A percentile compares a stretch with the other conserved stretches of the same genome.
Conservation (phyloP, 1,140 invertebrate genomes). For the Brachionus asplanchnoidis region DNA sequence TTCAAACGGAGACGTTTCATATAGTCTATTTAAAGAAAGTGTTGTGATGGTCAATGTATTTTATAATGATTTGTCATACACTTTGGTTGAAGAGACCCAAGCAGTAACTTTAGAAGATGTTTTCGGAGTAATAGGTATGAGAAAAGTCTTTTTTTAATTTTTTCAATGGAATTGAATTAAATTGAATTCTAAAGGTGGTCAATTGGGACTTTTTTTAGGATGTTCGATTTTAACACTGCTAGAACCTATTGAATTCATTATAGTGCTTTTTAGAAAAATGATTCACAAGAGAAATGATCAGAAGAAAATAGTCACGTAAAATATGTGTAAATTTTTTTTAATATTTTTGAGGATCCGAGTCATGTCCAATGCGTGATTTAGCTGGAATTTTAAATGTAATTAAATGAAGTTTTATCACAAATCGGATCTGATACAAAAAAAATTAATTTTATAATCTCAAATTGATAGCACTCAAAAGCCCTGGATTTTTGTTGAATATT, state of each 20-base stretch:
- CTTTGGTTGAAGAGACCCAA: background rate
- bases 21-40: background rate
- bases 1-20: background rate
- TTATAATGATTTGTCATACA: conserved; percentile 1
- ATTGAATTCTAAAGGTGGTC: background rate
- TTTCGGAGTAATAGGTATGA: background rate
- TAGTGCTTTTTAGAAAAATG: background rate
- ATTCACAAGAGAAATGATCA: background rate
- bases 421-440: no score
- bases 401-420: background rate
- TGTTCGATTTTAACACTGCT: background rate
- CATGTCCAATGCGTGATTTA: background rate
- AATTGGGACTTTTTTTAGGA: conserved; percentile 16
- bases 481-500: no score
- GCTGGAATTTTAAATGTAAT: no score
- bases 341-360: background rate
- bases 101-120: background rate
- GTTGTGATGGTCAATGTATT: background rate
- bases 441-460: no score
- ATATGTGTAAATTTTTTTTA: background rate
- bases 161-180: background rate
- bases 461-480: no score
- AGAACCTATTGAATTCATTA: conserved; percentile 16
- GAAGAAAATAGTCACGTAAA: background rate
- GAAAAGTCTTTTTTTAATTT: background rate